These are phyloP conservation scores for Eurystomus glaucurus DNA, from an alignment of 2,797 vertebrate genomes.

Conservation along the genomic window DNA sequence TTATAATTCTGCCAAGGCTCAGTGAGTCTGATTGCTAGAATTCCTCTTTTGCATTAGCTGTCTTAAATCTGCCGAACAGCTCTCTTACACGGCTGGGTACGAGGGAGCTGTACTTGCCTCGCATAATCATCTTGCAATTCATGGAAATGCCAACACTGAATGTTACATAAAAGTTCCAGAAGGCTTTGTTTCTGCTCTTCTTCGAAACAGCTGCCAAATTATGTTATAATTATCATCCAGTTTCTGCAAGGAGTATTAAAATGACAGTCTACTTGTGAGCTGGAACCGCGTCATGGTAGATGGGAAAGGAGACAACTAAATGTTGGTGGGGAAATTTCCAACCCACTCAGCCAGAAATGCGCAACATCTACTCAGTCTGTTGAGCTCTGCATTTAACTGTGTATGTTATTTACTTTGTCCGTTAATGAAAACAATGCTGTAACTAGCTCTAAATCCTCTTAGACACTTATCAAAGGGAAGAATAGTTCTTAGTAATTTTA, in stretches of 20 bases:
- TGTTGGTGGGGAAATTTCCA: not conserved
- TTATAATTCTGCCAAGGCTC: conserved; percentile 53
- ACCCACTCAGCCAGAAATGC: not conserved
- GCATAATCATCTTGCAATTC: conserved; percentile 17
- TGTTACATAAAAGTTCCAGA: conserved; percentile 33
- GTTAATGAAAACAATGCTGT: not conserved
- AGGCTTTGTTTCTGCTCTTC: conserved; percentile 52
- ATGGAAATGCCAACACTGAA: conserved; percentile 9
- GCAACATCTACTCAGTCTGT: not conserved
- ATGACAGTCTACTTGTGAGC: not conserved
- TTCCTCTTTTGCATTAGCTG: conserved; percentile 36
- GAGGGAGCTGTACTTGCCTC: conserved; percentile 24
- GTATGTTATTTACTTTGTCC: not conserved
- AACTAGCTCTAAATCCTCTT: not conserved
- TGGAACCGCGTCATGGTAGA: not conserved
- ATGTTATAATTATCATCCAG: not conserved
- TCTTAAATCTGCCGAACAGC: not conserved
- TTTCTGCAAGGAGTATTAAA: conserved; percentile 6
- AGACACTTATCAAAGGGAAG: not conserved
- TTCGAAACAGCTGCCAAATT: conserved; percentile 59
- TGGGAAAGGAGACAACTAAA: not conserved
- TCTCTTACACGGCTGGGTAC: not conserved
- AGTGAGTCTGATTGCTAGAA: conserved; percentile 55
- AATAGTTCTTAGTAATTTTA: not conserved
- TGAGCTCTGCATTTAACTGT: not conserved